Percentiles rank a stretch among this genome's conserved stretches.
Conservation (phyloP, 1,140 invertebrate genomes). For the Caenorhabditis brenneri region DNA sequence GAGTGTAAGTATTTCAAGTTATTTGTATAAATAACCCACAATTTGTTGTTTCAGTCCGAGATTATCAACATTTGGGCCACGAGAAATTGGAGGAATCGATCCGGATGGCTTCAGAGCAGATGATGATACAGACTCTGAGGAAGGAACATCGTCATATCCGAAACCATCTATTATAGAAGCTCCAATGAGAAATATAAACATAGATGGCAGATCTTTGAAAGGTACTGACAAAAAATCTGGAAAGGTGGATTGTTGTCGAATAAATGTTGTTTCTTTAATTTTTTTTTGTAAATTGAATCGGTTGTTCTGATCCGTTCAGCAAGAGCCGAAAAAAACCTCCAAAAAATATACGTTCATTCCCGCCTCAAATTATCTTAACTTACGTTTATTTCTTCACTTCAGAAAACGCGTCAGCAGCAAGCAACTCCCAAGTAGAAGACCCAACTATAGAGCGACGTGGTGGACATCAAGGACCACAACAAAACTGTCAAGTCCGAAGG, state of each 20-base stretch:
- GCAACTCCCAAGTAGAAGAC: neutral
- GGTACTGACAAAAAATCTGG: no score
- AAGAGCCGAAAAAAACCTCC: no score
- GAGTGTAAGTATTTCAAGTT: constrained; percentile 80
- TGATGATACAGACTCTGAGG: neutral
- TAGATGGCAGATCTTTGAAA: no score
- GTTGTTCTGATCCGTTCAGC: no score
- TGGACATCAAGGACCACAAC: neutral
- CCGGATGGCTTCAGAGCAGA: constrained; percentile 12
- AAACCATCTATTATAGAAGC: neutral
- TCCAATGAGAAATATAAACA: neutral
- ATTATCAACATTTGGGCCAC: constrained; percentile 34
- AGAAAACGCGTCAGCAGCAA: neutral
- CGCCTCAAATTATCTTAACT: neutral
- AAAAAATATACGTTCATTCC: no score
- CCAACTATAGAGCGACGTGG: neutral
- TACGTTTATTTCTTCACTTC: neutral
- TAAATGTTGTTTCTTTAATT: no score
- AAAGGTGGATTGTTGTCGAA: no score
- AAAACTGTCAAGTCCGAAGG: neutral
- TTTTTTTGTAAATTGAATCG: no score
- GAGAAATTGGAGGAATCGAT: neutral
- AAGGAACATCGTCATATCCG: neutral
- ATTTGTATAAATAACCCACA: neutral
- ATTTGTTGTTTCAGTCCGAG: constrained; percentile 11